Evolutionary conservation across 2,797 vertebrate genomes (phyloP), one percentile per base, ranked within the genome.

Genomic region (Semaprochilodus insignis): DNA sequence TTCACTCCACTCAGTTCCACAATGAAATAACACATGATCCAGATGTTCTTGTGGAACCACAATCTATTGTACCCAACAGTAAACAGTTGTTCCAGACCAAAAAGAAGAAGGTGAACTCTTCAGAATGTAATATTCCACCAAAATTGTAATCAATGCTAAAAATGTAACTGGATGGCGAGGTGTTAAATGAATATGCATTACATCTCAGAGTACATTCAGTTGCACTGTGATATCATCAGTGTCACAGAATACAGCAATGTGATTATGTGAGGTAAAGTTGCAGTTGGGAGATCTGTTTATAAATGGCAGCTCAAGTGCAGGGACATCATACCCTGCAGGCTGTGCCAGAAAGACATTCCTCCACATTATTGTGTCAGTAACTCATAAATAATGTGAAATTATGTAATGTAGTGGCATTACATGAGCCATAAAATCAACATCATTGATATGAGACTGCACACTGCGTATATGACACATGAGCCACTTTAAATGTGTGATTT

Each of bases 351-450:
- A 23, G 78, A 36, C 78, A 86, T 73, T 36, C 85, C 86, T 89
- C 71, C 55, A 82, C 84, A 65, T 85, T 87, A 67, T 82, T 65
- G 78, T 85, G 84, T 88, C 67, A 72, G 74, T 74, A 83, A 79
- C 76, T 88, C 89, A 84, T 92, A 90, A 93, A 92, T 91, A 85
- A 89, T 81, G 80, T 19, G 66, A 86, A 80, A 77, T 88, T 65
- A 57, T 81, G 82, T 90, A 78, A 88, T 83, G 85, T 14, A 31
- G 72, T 81, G 80, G 71, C 84, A 88, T 88, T 83, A 65, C 80
- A 72, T 74, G 69, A 74, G 76, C 73, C 81, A 70, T 85, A 85
- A 85, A 85, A 73, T 57, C 66, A 66, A 87, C 1, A 11, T 31
- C 44, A 17, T 16, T 16, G 2, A 25, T 16, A 75, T 25, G 10